A percentile compares a stretch with the other conserved stretches of the same genome.
phyloP scores from a whole-genome alignment of 2,888 invertebrate genomes.

The Eupithecia exiguata region DNA sequence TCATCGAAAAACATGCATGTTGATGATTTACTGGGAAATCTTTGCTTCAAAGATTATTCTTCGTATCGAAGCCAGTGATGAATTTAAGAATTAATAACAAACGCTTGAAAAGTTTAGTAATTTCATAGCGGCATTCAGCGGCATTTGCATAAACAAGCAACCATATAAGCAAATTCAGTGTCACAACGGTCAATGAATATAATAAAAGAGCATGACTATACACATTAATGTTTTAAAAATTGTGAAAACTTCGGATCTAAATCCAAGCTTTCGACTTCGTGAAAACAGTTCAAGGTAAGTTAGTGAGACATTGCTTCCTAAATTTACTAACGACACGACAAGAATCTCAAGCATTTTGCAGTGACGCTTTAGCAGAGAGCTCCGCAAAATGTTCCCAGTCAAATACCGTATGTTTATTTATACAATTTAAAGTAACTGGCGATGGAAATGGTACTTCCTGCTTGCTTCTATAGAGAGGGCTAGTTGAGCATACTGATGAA shows the following conservation, averaged over 20 bases:
- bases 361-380: neutral
- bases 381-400: conserved; percentile 3
- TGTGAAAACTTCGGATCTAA: neutral
- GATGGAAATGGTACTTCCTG: conserved; percentile 59
- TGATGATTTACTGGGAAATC: conserved; percentile 49
- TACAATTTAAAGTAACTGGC: conserved; percentile 36
- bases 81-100: neutral
- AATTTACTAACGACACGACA: neutral
- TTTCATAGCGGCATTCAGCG: neutral
- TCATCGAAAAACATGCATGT: conserved; percentile 45
- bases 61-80: conserved; percentile 39
- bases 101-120: neutral
- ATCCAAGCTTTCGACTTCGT: neutral
- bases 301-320: neutral
- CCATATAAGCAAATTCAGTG: conserved; percentile 2
- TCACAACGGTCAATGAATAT: neutral
- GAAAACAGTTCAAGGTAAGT: neutral
- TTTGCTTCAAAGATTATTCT: conserved; percentile 42
- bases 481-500: conserved; percentile 62
- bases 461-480: conserved; percentile 58
- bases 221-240: neutral
- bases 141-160: neutral
- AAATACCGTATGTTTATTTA: conserved; percentile 26
- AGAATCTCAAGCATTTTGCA: neutral
- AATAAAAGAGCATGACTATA: neutral